Evolutionary conservation across 2,113 vertebrate genomes (phyloP).

Genomic region (Chionomys nivalis): DNA sequence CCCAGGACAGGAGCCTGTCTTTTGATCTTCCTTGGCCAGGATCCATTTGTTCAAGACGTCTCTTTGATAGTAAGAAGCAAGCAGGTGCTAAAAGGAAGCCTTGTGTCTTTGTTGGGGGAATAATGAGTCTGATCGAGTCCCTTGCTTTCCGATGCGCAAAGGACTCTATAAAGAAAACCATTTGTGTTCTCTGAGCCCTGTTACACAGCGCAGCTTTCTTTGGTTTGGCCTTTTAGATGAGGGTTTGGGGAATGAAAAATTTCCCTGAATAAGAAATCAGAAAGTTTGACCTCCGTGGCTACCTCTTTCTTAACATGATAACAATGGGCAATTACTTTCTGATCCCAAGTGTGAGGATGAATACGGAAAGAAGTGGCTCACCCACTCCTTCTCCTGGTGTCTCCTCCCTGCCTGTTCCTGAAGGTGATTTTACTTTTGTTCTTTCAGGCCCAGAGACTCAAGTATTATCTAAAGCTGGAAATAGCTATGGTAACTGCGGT

Average conservation of each 20-base stretch:
- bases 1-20: background rate
- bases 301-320: conserved; percentile 51
- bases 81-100: conserved; percentile 47
- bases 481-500: background rate
- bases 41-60: conserved; percentile 19
- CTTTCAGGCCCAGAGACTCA: background rate
- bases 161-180: conserved; percentile 62
- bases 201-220: conserved; percentile 25
- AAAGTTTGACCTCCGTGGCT: conserved; percentile 53
- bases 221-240: conserved; percentile 39
- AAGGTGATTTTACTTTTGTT: conserved; percentile 27
- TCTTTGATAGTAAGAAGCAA: conserved; percentile 37
- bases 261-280: conserved; percentile 77
- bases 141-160: conserved; percentile 70
- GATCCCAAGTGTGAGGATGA: conserved; percentile 40
- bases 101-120: conserved; percentile 66
- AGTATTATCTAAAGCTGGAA: background rate
- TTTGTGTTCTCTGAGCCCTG: conserved; percentile 56
- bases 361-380: background rate
- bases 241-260: conserved; percentile 59
- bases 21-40: conserved; percentile 62
- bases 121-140: conserved; percentile 68
- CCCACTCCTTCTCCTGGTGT: background rate
- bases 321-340: conserved; percentile 70
- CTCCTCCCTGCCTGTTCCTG: conserved; percentile 8